Percentiles rank a stretch among this genome's conserved stretches.
Evolutionary conservation across 2,113 vertebrate species (phyloP).

Genomic region (Lycocorax pyrrhopterus): DNA sequence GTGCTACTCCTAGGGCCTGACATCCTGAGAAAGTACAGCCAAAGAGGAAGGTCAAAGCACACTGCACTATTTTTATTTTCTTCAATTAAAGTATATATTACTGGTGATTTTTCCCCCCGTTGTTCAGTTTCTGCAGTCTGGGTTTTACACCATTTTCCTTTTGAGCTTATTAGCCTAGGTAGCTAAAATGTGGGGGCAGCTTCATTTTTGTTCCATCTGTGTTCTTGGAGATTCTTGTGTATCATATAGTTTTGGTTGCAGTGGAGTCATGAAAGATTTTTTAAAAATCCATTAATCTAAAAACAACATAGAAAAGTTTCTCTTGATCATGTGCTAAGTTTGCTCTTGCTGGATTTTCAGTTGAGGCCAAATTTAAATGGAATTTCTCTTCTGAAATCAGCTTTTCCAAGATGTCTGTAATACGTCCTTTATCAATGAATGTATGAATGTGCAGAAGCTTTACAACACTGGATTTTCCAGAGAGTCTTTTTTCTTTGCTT

Average conservation of each 20-base stretch:
- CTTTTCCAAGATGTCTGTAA: background rate
- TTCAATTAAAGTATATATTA: background rate
- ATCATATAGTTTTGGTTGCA: background rate
- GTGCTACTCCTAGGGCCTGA: background rate
- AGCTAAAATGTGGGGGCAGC: background rate
- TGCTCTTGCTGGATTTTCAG: background rate
- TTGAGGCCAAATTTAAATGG: background rate
- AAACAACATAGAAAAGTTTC: background rate
- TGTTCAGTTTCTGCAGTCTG: background rate
- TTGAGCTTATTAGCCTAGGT: background rate
- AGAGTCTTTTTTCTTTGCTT: constrained; percentile 25
- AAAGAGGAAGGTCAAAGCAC: background rate
- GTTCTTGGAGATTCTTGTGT: background rate
- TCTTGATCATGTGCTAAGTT: background rate
- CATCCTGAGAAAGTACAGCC: background rate
- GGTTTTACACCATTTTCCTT: background rate
- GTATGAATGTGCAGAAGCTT: background rate
- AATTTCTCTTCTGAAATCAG: background rate
- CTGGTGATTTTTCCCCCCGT: background rate
- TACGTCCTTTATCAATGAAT: background rate
- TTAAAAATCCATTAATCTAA: background rate
- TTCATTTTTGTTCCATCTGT: background rate
- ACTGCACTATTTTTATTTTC: background rate
- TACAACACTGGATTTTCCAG: background rate
- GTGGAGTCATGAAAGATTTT: background rate